Conservation (phyloP, 2,113 vertebrate genomes). For the Ameiurus melas region DNA sequence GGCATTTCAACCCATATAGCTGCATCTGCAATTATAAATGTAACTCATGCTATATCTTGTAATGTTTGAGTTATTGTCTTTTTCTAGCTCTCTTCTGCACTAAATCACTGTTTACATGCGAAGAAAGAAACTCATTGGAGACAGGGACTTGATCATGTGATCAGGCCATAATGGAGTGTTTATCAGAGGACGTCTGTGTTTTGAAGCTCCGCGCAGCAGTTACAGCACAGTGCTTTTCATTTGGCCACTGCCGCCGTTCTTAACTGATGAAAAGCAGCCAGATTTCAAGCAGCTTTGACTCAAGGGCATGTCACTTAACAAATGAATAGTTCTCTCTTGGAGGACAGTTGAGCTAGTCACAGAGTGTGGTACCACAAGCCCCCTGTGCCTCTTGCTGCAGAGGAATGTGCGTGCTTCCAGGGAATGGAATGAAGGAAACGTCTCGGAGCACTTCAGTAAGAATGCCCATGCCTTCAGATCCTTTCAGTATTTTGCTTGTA, state of each 20-base stretch:
- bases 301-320: constrained; percentile 64
- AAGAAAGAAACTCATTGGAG: constrained; percentile 39
- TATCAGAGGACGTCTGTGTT: constrained; percentile 59
- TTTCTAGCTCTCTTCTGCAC: neutral
- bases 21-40: neutral
- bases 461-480: constrained; percentile 24
- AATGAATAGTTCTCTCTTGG: constrained; percentile 68
- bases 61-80: neutral
- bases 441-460: constrained; percentile 33
- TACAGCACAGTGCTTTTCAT: constrained; percentile 55
- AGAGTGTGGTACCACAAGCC: constrained; percentile 63
- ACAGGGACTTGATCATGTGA: constrained; percentile 57
- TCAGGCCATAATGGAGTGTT: constrained; percentile 63
- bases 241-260: constrained; percentile 49
- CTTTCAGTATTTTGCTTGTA: neutral
- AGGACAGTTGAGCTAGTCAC: constrained; percentile 66
- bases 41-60: neutral
- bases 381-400: constrained; percentile 57
- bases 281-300: constrained; percentile 60
- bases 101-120: constrained; percentile 26
- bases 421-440: constrained; percentile 40
- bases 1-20: neutral
- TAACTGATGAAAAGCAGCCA: constrained; percentile 61
- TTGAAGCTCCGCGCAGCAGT: constrained; percentile 50
- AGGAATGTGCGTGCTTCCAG: constrained; percentile 57